These are phyloP conservation scores for Andricus curvator DNA, from an alignment of 2,888 invertebrate genomes.

Conservation along the genomic window DNA sequence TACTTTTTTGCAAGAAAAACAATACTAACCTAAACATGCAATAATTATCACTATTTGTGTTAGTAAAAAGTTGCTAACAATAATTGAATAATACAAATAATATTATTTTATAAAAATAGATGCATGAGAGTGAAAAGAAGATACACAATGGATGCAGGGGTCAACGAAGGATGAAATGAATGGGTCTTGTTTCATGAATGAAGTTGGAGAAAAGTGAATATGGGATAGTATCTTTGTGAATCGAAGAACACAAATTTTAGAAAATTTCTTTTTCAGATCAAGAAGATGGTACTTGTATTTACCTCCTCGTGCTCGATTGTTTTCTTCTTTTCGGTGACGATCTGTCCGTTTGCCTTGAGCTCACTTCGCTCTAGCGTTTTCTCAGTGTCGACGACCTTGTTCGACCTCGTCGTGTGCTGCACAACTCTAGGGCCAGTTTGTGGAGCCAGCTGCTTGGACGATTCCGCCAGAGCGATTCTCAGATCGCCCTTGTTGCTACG, in stretches of 20 bases:
- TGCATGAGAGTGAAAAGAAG: not conserved
- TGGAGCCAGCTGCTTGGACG: slow-evolving; percentile 82
- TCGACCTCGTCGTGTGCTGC: slow-evolving; percentile 87
- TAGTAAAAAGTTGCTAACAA: not conserved
- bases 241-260: slow-evolving; percentile 15
- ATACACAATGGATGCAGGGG: not conserved
- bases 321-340: slow-evolving; percentile 91
- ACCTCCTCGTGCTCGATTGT: slow-evolving; percentile 91
- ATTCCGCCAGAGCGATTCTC: slow-evolving; percentile 83
- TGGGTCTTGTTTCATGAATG: slow-evolving; percentile 30
- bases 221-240: slow-evolving; percentile 32
- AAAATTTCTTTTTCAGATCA: not conserved
- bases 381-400: slow-evolving; percentile 92
- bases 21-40: too few relatives aligned
- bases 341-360: slow-evolving; percentile 89
- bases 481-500: slow-evolving; percentile 84
- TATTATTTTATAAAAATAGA: not conserved
- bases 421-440: slow-evolving; percentile 85
- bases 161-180: slow-evolving; percentile 17
- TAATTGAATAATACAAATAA: not conserved
- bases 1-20: too few relatives aligned
- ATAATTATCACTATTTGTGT: not conserved
- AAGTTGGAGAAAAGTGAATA: slow-evolving; percentile 40
- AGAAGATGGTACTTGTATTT: slow-evolving; percentile 32
- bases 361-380: slow-evolving; percentile 89